Conservation (phyloP, 2,888 invertebrate species). For the Cheilosia soror region DNA sequence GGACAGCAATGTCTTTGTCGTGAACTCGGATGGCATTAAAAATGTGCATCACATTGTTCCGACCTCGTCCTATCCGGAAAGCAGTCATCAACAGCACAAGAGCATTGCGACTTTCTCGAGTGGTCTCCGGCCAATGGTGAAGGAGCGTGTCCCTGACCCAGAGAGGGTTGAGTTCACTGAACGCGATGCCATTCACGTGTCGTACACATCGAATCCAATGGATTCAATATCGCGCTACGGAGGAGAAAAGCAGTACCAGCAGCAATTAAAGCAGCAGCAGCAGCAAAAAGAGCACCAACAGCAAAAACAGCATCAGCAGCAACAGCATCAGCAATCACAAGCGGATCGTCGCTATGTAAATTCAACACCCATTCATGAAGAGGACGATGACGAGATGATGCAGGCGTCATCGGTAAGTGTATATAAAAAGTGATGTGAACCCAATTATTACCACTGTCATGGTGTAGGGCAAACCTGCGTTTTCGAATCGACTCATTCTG, state of each 20-base stretch:
- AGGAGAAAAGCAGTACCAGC: slow-evolving; percentile 38
- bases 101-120: slow-evolving; percentile 59
- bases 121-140: slow-evolving; percentile 41
- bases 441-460: neutral
- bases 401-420: slow-evolving; percentile 78
- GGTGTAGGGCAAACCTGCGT: slow-evolving; percentile 11
- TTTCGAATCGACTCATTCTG: slow-evolving; percentile 19
- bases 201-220: slow-evolving; percentile 80
- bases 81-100: slow-evolving; percentile 36
- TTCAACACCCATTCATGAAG: slow-evolving; percentile 53
- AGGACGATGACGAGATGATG: slow-evolving; percentile 79
- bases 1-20: slow-evolving; percentile 79
- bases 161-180: slow-evolving; percentile 82
- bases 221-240: slow-evolving; percentile 63
- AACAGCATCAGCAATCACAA: slow-evolving; percentile 36
- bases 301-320: slow-evolving; percentile 39
- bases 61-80: slow-evolving; percentile 74
- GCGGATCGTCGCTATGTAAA: slow-evolving; percentile 53
- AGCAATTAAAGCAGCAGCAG: slow-evolving; percentile 17
- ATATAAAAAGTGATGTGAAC: neutral
- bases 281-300: slow-evolving; percentile 48
- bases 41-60: slow-evolving; percentile 79
- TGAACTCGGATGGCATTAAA: slow-evolving; percentile 81
- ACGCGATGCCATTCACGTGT: slow-evolving; percentile 80
- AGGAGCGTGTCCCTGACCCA: slow-evolving; percentile 77